phyloP scores from a whole-genome alignment of 2,797 vertebrate species.

The Pseudochirops cupreus region DNA sequence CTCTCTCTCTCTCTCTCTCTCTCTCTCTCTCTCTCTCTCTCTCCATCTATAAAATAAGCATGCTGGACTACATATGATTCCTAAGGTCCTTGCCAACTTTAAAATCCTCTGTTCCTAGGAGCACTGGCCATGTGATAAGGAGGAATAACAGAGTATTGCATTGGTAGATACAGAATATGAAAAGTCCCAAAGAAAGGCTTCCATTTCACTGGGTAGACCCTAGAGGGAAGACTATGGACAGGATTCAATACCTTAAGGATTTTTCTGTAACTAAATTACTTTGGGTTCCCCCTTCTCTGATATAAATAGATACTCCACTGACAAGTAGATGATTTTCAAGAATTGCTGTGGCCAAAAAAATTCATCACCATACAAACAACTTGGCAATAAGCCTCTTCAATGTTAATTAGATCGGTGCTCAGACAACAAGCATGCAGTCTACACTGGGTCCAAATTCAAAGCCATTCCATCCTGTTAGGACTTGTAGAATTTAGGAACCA shows the following conservation, averaged over 20 bases:
- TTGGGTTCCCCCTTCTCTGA: not conserved
- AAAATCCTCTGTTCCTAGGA: not conserved
- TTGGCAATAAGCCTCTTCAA: not conserved
- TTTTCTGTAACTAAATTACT: not conserved
- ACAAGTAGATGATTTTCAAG: not conserved
- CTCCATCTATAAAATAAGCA: not conserved
- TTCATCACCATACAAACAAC: not conserved
- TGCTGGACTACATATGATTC: not conserved
- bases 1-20: not conserved
- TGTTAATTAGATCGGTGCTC: not conserved
- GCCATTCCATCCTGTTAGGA: not conserved
- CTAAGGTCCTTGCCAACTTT: not conserved
- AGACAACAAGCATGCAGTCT: not conserved
- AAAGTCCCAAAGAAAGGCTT: not conserved
- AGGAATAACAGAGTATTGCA: not conserved
- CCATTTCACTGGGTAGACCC: not conserved
- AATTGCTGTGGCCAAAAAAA: not conserved
- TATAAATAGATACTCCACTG: not conserved
- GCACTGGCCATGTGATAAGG: not conserved
- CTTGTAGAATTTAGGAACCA: not conserved
- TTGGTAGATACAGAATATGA: not conserved
- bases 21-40: constrained; percentile 16
- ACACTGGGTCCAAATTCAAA: not conserved
- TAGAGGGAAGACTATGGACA: not conserved
- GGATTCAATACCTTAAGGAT: not conserved